Evolutionary conservation across 2,113 vertebrate genomes (phyloP), one percentile per base, ranked within the genome.

Genomic region (Collichthys lucidus): DNA sequence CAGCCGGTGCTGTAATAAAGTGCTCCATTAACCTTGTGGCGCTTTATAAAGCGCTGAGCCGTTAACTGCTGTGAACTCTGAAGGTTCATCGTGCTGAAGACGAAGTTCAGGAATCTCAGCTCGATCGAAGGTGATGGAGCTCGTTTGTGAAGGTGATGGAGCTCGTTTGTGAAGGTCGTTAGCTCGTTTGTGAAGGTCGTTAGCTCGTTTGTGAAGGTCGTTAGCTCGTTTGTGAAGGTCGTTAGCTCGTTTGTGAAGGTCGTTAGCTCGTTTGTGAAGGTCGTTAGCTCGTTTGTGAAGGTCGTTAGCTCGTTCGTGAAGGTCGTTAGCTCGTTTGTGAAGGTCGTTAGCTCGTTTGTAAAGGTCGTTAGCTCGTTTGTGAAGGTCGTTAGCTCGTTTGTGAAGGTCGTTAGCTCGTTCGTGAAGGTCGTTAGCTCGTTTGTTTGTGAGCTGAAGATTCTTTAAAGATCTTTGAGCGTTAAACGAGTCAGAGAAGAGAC

Each of bases 1-100:
- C 63, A 73, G 65, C 65, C 53, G 22, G 40, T 9, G 65, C 80
- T 75, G 66, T 69, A 78, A 86, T 86, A 75, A 80, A 86, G 68
- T 50, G 57, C 44, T 83, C 70, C 56, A 83, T 83, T 70, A 85
- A 82, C 76, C 79, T 78, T 3, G 68, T 19, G 26, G 53, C 29
- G 35, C 56, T 64, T 68, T 40, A 79, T 57, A 61, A 68, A 86
- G 16, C 53, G 22, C 63, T 53, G 72, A n/a, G 66, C 29, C 11
- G 31, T 55, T 66, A 44, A 60, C 49, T 4, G 79, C 55, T 2
- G 56, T 64, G 72, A 64, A 66, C 82, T 74, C 64, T 71, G 50
- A 19, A 44, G 66, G 14, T 85, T 70, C 44, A 74, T 70, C 55
- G 49, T 49, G 20, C 4, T 1, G 22, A 64, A 31, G 42, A 59